These are phyloP conservation scores for Papio anubis DNA, from an alignment of 2,113 vertebrate species.

Conservation along the genomic window DNA sequence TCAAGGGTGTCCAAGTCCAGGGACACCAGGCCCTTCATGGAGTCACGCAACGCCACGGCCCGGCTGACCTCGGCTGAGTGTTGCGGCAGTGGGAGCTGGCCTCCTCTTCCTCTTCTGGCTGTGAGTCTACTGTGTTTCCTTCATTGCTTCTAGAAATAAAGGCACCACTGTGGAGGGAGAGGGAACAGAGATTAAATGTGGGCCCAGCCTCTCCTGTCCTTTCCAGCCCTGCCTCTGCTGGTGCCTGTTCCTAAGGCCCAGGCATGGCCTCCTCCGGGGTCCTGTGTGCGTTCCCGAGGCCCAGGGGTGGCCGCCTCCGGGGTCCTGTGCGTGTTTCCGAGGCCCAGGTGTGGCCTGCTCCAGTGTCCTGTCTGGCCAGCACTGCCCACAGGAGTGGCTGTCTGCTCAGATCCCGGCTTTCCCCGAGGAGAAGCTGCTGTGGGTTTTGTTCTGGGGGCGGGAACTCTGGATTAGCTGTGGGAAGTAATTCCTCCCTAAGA, in stretches of 20 bases:
- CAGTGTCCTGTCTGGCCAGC: accelerated
- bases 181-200: background rate
- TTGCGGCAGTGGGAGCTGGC: accelerated
- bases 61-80: accelerated
- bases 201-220: background rate
- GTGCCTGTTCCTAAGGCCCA: background rate
- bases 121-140: accelerated
- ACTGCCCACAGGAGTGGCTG: background rate
- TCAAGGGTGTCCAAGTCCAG: background rate
- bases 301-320: accelerated
- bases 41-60: accelerated
- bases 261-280: accelerated
- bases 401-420: background rate
- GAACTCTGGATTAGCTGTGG: background rate
- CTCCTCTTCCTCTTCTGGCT: background rate
- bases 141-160: background rate
- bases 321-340: background rate
- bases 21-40: background rate
- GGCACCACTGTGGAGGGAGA: too few relatives aligned
- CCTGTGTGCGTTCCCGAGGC: background rate
- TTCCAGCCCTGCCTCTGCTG: background rate
- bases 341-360: background rate
- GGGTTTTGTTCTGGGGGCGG: background rate
- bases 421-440: accelerated
- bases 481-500: background rate